Evolutionary conservation across 2,113 vertebrate genomes (phyloP).

Genomic region (Hemibagrus wyckioides): DNA sequence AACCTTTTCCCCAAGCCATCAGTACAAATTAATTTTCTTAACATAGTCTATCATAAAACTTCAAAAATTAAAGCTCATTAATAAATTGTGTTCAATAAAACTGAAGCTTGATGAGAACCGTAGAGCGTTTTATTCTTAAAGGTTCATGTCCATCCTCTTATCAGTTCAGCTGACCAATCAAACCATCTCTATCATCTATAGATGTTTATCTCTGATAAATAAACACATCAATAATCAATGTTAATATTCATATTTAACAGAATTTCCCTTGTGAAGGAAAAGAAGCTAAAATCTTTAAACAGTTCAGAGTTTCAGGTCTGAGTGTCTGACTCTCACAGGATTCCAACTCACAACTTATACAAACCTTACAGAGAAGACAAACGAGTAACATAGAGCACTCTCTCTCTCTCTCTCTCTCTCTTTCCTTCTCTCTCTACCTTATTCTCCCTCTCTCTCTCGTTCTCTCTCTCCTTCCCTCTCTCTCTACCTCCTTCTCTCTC

Average conservation of each 20-base stretch:
- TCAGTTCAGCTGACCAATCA: neutral
- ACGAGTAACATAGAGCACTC: neutral
- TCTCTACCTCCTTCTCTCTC: too few relatives aligned
- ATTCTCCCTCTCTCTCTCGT: too few relatives aligned
- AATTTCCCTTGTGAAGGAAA: neutral
- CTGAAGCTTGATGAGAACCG: neutral
- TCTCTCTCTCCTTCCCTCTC: too few relatives aligned
- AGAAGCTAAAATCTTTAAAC: neutral
- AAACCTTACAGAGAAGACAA: neutral
- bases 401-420: neutral
- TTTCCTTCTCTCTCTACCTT: too few relatives aligned
- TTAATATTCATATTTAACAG: neutral
- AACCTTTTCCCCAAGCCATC: neutral
- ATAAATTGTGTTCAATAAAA: neutral
- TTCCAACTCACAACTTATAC: neutral
- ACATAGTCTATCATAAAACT: neutral
- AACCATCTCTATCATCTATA: too few relatives aligned
- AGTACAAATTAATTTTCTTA: neutral
- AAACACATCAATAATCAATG: neutral
- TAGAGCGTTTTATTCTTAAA: neutral
- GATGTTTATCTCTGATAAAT: neutral
- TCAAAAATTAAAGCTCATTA: neutral
- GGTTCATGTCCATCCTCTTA: neutral
- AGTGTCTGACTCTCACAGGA: neutral
- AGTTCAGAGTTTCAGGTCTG: neutral